These are phyloP conservation scores for zebrafish (Danio rerio) DNA, from an alignment of 2,113 vertebrate genomes.

Conservation along the genomic window GRCz12tu NC_133181.1:34254501-34255000, in stretches of 20 bases:
- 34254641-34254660: conserved; percentile 34
- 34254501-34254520: conserved; percentile 59
- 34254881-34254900: conserved; percentile 75
- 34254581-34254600: conserved; percentile 49
- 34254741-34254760: conserved; percentile 8
- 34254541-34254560: conserved; percentile 56
- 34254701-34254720: conserved; percentile 37
- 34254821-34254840: conserved; percentile 65
- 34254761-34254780: background rate
- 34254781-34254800: conserved; percentile 22
- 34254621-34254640: conserved; percentile 47
- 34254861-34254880: conserved; percentile 70
- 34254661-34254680: background rate
- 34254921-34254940: conserved; percentile 73
- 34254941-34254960: conserved; percentile 62
- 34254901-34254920: conserved; percentile 71
- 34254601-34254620: conserved; percentile 48
- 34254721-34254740: conserved; percentile 30
- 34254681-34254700: conserved; percentile 4
- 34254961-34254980: conserved; percentile 60
- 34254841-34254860: conserved; percentile 66
- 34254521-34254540: conserved; percentile 38
- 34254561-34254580: conserved; percentile 62
- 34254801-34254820: conserved; percentile 58
- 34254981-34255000: conserved; percentile 71